Conservation (phyloP, 2,113 vertebrate genomes). For the Hippolais icterina region DNA sequence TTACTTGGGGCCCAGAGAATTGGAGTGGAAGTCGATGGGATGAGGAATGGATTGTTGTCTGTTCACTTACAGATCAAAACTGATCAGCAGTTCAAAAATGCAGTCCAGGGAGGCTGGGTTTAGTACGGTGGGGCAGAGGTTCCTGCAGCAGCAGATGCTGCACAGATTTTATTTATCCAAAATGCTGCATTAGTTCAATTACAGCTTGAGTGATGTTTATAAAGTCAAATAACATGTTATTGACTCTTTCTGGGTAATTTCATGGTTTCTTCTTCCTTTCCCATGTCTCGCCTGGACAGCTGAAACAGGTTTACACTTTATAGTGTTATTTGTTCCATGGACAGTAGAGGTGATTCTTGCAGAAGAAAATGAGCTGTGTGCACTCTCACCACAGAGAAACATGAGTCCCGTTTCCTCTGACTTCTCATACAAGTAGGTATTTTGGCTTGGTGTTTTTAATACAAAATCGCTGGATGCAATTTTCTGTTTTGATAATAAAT, state of each 20-base stretch:
- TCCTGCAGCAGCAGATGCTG: not conserved
- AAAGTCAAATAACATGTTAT: not conserved
- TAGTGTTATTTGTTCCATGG: not conserved
- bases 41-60: not conserved
- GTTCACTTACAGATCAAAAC: not conserved
- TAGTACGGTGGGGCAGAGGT: not conserved
- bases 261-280: not conserved
- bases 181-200: not conserved
- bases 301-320: not conserved
- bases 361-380: not conserved
- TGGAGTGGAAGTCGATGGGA: rapidly evolving
- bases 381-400: not conserved
- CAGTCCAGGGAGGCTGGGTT: not conserved
- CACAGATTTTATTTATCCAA: not conserved
- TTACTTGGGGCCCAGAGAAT: not conserved
- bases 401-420: not conserved
- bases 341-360: not conserved
- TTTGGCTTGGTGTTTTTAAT: not conserved
- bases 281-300: not conserved
- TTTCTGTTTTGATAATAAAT: not conserved
- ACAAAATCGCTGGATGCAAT: not conserved
- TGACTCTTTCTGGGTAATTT: not conserved
- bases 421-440: not conserved
- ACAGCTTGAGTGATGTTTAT: not conserved
- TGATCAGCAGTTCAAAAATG: not conserved